Percentiles rank a stretch among this genome's conserved stretches.
These are phyloP conservation scores for Linhomoeus sp. DNA, from an alignment of 2,888 invertebrate genomes.

Conservation along the genomic window DNA sequence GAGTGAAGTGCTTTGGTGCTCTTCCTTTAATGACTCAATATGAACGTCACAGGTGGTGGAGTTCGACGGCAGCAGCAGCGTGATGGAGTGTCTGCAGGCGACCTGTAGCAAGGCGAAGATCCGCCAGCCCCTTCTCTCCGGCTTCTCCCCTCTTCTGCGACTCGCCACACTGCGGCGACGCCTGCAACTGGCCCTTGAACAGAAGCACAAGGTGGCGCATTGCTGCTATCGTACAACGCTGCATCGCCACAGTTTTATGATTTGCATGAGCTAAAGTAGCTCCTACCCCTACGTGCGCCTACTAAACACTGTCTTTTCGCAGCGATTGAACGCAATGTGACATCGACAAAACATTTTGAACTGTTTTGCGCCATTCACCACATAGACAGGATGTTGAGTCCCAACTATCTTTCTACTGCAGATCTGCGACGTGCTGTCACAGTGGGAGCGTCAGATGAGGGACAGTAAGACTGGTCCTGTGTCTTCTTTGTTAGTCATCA, in stretches of 20 bases:
- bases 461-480: constrained; percentile 84
- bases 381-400: no score
- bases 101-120: constrained; percentile 71
- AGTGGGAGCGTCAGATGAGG: constrained; percentile 80
- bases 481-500: constrained; percentile 73
- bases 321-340: no score
- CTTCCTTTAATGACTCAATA: background rate
- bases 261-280: no score
- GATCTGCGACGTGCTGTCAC: constrained; percentile 84
- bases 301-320: no score
- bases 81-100: constrained; percentile 70
- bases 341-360: no score
- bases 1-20: background rate
- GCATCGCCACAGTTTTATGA: no score
- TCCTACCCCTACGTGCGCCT: no score
- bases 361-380: no score
- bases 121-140: constrained; percentile 57
- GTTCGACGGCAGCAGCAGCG: constrained; percentile 87
- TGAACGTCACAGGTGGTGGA: constrained; percentile 52
- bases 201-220: constrained; percentile 57
- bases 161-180: constrained; percentile 75
- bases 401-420: constrained; percentile 30
- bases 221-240: no score
- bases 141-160: constrained; percentile 83
- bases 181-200: constrained; percentile 71